Conservation (phyloP, 2,113 vertebrate species). For the Mirza zaza region DNA sequence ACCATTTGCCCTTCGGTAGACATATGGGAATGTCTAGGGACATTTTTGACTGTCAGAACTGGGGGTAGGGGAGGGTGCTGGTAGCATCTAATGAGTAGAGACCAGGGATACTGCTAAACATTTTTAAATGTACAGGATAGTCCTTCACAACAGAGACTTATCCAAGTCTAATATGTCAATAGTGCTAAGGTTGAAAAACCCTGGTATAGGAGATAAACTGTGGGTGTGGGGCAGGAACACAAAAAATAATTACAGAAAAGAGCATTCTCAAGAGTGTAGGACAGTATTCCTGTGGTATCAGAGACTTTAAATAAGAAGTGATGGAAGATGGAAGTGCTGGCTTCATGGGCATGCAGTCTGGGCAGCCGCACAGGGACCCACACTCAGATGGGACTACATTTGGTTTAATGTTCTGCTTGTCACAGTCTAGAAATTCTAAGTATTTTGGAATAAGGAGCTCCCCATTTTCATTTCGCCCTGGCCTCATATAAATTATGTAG, state of each 20-base stretch:
- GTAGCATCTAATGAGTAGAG: not conserved
- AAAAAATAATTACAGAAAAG: not conserved
- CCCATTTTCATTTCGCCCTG: not conserved
- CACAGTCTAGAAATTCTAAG: not conserved
- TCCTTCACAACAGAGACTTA: not conserved
- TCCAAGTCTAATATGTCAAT: not conserved
- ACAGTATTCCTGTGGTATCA: not conserved
- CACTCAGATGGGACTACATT: not conserved
- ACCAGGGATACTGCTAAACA: not conserved
- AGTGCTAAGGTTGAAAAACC: not conserved
- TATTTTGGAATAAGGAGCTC: not conserved
- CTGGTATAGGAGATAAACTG: not conserved
- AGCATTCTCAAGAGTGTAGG: not conserved
- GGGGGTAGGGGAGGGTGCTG: rapidly evolving
- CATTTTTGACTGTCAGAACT: not conserved
- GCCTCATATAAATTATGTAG: not conserved
- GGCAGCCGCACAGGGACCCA: not conserved
- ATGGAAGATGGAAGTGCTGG: not conserved
- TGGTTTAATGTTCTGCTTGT: not conserved
- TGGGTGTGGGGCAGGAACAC: rapidly evolving
- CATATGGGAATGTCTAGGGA: not conserved
- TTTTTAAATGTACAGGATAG: not conserved
- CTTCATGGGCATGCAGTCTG: rapidly evolving
- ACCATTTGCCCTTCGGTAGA: not conserved
- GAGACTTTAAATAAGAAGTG: not conserved